Conservation (phyloP, 2,888 invertebrate species). For the Hirtodrosophila duncani region DNA sequence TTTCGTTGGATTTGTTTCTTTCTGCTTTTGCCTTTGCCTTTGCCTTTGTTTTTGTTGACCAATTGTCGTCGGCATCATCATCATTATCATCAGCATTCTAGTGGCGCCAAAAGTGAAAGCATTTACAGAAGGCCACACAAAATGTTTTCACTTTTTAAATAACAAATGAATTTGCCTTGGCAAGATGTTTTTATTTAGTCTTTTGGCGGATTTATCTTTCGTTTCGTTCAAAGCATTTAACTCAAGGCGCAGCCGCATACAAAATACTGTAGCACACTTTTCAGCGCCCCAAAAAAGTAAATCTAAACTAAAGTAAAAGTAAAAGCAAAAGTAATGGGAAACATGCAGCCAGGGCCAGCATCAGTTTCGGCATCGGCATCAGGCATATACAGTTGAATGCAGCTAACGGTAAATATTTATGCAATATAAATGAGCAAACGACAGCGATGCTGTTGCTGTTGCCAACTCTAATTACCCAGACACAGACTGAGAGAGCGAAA, state of each 20-base stretch:
- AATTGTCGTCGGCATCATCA: conserved; percentile 22
- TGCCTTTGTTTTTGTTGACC: conserved; percentile 2
- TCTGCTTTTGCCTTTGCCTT: no score
- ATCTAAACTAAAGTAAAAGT: conserved; percentile 22
- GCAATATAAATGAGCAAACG: conserved; percentile 63
- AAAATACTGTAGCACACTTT: conserved; percentile 39
- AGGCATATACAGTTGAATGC: conserved; percentile 29
- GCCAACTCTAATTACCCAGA: conserved; percentile 43
- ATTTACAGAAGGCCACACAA: conserved; percentile 31
- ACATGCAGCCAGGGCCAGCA: not conserved
- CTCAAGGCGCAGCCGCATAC: conserved; percentile 1
- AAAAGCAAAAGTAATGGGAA: conserved; percentile 3
- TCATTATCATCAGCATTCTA: conserved; percentile 18
- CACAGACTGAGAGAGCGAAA: no score
- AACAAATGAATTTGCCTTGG: conserved; percentile 55
- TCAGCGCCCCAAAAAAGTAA: conserved; percentile 39
- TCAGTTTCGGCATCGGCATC: conserved; percentile 3
- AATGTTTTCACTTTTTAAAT: conserved; percentile 52
- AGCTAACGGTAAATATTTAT: conserved; percentile 56
- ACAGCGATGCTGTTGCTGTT: not conserved
- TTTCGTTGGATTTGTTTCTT: conserved; percentile 2
- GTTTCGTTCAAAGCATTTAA: conserved; percentile 30
- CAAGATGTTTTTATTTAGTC: not conserved
- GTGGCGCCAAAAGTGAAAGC: conserved; percentile 21
- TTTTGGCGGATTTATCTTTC: conserved; percentile 44